A percentile compares a stretch with the other conserved stretches of the same genome.
phyloP scores from a whole-genome alignment of 2,113 vertebrate species.

The Paralichthys olivaceus region DNA sequence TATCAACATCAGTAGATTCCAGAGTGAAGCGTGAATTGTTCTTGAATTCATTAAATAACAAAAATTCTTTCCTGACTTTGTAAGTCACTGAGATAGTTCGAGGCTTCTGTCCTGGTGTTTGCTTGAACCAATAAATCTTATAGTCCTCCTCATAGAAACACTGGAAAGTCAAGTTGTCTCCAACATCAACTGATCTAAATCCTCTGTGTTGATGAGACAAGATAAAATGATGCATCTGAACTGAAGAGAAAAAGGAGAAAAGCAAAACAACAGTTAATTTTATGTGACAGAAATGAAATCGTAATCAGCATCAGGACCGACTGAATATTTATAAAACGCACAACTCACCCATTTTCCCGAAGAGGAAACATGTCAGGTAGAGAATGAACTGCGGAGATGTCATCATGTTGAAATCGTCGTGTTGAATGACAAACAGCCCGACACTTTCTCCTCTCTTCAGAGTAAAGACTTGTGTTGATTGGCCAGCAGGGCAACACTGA shows the following conservation, averaged over 20 bases:
- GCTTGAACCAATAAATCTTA: constrained; percentile 48
- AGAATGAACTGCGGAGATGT: too few species aligned
- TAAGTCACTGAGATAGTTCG: constrained; percentile 10
- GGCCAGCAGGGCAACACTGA: too few species aligned
- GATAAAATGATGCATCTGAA: background rate
- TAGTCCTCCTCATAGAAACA: constrained; percentile 12
- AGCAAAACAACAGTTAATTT: background rate
- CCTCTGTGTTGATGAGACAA: background rate
- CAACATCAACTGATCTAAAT: constrained; percentile 33
- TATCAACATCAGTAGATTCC: rapidly evolving
- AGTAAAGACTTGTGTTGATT: too few species aligned
- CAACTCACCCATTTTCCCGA: background rate
- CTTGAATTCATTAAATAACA: background rate
- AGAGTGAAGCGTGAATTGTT: constrained; percentile 37
- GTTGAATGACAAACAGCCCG: too few species aligned
- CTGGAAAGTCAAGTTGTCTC: constrained; percentile 25
- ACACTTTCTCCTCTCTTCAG: too few species aligned
- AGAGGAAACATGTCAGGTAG: background rate
- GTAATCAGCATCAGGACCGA: background rate
- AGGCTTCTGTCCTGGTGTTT: constrained; percentile 41
- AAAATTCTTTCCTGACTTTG: background rate
- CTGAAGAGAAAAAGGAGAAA: background rate
- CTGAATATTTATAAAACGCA: too few species aligned
- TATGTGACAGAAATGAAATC: background rate
- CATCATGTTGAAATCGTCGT: too few species aligned